Evolutionary conservation across 2,797 vertebrate species (phyloP).

Genomic region (Onychomys arenicola): DNA sequence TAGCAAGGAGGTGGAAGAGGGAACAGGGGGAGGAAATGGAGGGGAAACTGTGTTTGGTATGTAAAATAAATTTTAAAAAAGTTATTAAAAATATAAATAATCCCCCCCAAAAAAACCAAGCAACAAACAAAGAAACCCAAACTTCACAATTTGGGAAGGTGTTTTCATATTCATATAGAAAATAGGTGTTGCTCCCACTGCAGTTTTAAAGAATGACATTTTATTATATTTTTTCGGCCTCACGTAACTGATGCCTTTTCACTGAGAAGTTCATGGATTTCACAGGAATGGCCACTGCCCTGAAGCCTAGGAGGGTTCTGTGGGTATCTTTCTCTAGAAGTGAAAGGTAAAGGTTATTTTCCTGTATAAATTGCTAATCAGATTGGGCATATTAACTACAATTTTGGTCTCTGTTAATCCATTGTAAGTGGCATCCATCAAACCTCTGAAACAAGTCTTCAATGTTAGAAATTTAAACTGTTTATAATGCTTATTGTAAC

Average conservation of each 20-base stretch:
- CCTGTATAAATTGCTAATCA: not conserved
- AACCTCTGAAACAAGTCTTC: conserved; percentile 58
- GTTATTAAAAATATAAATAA: not conserved
- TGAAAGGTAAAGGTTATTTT: conserved; percentile 18
- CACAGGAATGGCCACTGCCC: conserved; percentile 34
- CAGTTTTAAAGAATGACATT: conserved; percentile 47
- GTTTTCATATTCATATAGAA: conserved; percentile 58
- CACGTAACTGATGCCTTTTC: conserved; percentile 41
- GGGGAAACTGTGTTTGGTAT: too few relatives aligned
- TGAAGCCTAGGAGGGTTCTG: not conserved
- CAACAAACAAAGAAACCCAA: conserved; percentile 16
- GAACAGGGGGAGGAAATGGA: too few relatives aligned
- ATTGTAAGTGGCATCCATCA: conserved; percentile 1
- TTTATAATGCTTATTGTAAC: conserved; percentile 9
- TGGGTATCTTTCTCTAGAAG: not conserved
- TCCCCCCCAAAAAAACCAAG: not conserved
- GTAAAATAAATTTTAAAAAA: too few relatives aligned
- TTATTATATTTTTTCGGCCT: conserved; percentile 47
- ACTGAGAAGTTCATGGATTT: conserved; percentile 10
- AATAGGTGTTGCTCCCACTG: conserved; percentile 34
- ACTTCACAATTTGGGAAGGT: not conserved
- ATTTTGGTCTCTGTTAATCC: not conserved
- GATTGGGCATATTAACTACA: conserved; percentile 17
- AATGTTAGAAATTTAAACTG: conserved; percentile 39
- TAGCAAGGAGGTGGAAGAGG: too few relatives aligned